A percentile compares a stretch with the other conserved stretches of the same genome.
Evolutionary conservation across 2,113 vertebrate species (phyloP).

Genomic region (Oceanites oceanicus): DNA sequence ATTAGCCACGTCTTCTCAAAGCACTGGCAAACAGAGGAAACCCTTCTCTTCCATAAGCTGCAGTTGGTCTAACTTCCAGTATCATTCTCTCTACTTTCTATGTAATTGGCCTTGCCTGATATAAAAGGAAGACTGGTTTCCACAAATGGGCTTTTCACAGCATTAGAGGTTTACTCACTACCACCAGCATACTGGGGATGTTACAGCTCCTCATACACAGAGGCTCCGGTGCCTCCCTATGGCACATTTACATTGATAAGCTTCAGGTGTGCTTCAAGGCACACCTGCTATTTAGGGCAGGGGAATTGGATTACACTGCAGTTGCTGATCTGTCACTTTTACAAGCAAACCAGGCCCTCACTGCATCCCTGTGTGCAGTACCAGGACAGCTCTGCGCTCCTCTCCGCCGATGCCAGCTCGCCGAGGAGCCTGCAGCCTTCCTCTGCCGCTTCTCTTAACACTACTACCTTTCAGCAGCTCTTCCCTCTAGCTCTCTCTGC

Average conservation of each 20-base stretch:
- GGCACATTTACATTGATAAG: not conserved
- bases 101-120: not conserved
- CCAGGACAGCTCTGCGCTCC: not conserved
- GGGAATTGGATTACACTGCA: not conserved
- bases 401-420: rapidly evolving
- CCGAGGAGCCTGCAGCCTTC: not conserved
- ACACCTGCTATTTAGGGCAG: not conserved
- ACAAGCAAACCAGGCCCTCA: not conserved
- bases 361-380: not conserved
- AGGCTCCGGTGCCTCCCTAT: rapidly evolving
- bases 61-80: not conserved
- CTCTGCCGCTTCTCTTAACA: not conserved
- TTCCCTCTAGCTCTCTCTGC: not conserved
- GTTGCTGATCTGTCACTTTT: not conserved
- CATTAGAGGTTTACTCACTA: not conserved
- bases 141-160: not conserved
- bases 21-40: not conserved
- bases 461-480: not conserved
- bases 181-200: not conserved
- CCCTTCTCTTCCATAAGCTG: not conserved
- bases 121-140: not conserved
- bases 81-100: not conserved
- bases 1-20: not conserved
- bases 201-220: not conserved
- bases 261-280: not conserved